Conservation (phyloP, 2,113 vertebrate genomes). For the Colistium nudipinnis region DNA sequence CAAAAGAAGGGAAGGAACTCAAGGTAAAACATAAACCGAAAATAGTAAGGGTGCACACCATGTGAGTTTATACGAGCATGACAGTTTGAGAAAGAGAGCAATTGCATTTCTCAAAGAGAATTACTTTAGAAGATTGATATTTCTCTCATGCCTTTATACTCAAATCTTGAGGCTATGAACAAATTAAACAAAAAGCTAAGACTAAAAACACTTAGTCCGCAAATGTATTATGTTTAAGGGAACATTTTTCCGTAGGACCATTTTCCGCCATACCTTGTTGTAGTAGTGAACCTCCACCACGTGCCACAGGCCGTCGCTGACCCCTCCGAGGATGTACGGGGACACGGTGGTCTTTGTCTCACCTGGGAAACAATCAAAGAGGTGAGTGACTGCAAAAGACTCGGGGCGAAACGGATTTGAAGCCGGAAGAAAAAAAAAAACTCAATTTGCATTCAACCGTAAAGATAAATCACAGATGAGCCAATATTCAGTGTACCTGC, state of each 20-base stretch:
- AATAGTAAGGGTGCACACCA: background rate
- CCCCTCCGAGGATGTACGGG: constrained; percentile 86
- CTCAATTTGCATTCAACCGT: background rate
- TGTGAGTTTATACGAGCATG: too few relatives aligned
- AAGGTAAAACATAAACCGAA: background rate
- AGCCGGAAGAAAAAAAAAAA: background rate
- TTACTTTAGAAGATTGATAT: too few relatives aligned
- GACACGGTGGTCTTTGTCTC: constrained; percentile 91
- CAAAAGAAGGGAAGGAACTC: constrained; percentile 2
- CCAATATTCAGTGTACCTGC: constrained; percentile 81
- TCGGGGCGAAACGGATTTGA: background rate
- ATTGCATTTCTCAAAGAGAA: too few relatives aligned
- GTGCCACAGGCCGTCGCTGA: constrained; percentile 96
- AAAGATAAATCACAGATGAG: background rate
- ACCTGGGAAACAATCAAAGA: constrained; percentile 76
- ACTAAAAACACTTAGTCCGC: background rate
- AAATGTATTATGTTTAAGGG: background rate
- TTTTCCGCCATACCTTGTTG: constrained; percentile 86
- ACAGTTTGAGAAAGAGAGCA: too few relatives aligned
- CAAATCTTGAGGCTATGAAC: too few relatives aligned
- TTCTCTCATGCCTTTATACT: too few relatives aligned
- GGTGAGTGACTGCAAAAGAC: background rate
- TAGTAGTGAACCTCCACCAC: constrained; percentile 90
- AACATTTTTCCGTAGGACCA: background rate
- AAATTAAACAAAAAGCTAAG: background rate